phyloP scores from a whole-genome alignment of 1,140 invertebrate species.

The Paraescarpia echinospica region DNA sequence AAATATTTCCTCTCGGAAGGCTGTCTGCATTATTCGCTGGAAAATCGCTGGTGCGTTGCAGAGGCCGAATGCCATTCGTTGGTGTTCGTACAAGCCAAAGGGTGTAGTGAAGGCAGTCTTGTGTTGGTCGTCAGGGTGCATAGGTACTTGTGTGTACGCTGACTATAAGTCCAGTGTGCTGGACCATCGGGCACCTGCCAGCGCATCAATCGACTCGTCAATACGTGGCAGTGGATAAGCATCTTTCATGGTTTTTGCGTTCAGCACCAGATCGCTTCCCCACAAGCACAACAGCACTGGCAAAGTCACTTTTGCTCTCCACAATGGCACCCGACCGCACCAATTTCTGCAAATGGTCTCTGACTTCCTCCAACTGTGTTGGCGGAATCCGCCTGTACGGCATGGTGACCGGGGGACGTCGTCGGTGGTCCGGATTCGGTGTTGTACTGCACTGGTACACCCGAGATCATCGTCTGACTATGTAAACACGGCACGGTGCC shows the following conservation, averaged over 20 bases:
- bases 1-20: no score
- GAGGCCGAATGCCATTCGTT: conserved; percentile 20
- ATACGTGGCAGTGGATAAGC: conserved; percentile 41
- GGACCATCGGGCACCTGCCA: conserved; percentile 33
- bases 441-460: no score
- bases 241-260: conserved; percentile 35
- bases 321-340: no score
- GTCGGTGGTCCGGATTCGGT: no score
- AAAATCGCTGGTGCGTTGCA: conserved; percentile 19
- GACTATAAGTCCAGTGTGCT: conserved; percentile 28
- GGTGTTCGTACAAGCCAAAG: conserved; percentile 25
- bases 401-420: no score
- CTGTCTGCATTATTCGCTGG: not conserved
- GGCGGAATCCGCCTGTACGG: no score
- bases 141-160: not conserved
- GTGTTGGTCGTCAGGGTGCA: conserved; percentile 18
- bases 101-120: conserved; percentile 27
- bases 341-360: no score
- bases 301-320: no score
- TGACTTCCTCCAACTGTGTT: no score
- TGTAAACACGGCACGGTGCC: no score
- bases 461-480: no score
- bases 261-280: conserved; percentile 30
- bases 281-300: no score
- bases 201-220: conserved; percentile 40